Percentiles rank a stretch among this genome's conserved stretches.
These are phyloP conservation scores for Lasioglossum calceatum DNA, from an alignment of 2,888 invertebrate genomes.

Conservation along the genomic window DNA sequence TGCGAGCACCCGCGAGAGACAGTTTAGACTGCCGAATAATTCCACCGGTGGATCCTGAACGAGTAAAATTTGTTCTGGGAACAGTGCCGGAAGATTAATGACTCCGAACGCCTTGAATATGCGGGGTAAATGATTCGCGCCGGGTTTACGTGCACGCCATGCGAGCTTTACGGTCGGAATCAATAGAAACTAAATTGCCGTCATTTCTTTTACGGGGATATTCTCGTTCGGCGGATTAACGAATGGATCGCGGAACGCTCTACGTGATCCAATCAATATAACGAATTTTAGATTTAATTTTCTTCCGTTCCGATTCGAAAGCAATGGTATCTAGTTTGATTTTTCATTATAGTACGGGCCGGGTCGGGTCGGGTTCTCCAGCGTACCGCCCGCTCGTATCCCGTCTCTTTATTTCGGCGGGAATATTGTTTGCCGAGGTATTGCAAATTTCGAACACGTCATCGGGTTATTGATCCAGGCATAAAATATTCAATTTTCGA, in stretches of 20 bases:
- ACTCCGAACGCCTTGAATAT: background rate
- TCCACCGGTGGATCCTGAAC: background rate
- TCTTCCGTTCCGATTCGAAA: background rate
- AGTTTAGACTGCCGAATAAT: background rate
- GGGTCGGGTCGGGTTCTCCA: background rate
- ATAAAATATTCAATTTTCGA: constrained; percentile 49
- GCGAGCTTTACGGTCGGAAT: background rate
- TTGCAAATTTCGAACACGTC: constrained; percentile 45
- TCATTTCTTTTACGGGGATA: background rate
- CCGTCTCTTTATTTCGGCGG: constrained; percentile 25
- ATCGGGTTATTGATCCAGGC: constrained; percentile 40
- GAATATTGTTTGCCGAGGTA: constrained; percentile 22
- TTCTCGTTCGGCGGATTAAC: background rate
- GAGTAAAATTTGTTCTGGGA: background rate
- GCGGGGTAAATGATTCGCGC: background rate
- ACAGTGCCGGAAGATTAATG: background rate
- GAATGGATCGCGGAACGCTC: background rate
- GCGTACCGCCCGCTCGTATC: background rate
- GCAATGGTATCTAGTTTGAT: background rate
- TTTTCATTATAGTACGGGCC: background rate
- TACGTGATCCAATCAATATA: background rate
- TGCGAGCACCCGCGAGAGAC: background rate
- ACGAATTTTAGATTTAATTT: background rate
- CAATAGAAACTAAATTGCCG: background rate
- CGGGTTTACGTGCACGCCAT: background rate